These are phyloP conservation scores for Scatophagus argus DNA, from an alignment of 2,113 vertebrate species.

Conservation along the genomic window DNA sequence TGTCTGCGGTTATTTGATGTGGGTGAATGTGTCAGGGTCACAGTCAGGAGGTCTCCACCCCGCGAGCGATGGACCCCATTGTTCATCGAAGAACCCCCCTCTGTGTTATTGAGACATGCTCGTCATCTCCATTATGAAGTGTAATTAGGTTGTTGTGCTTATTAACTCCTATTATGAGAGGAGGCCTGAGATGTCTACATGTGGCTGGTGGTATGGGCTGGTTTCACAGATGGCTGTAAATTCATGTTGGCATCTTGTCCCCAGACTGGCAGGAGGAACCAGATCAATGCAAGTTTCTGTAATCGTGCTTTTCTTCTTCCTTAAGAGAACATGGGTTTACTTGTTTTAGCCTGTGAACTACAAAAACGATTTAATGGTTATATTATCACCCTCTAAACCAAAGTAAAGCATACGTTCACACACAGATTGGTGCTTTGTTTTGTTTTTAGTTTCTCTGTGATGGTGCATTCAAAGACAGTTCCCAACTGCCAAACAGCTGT, in stretches of 20 bases:
- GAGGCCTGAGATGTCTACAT: constrained; percentile 62
- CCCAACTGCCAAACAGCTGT: no score
- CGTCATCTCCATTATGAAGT: constrained; percentile 72
- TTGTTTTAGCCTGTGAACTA: background rate
- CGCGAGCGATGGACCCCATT: constrained; percentile 63
- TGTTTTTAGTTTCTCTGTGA: background rate
- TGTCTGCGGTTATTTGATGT: constrained; percentile 69
- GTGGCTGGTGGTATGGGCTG: constrained; percentile 47
- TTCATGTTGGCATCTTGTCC: constrained; percentile 28
- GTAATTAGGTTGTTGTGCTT: constrained; percentile 80
- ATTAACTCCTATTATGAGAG: constrained; percentile 77
- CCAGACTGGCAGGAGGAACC: constrained; percentile 7
- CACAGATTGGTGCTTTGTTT: background rate
- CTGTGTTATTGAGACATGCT: constrained; percentile 76
- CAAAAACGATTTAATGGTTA: background rate
- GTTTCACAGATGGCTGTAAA: constrained; percentile 42
- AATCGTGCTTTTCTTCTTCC: background rate
- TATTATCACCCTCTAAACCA: background rate
- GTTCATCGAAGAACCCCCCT: constrained; percentile 68
- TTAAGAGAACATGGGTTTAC: background rate
- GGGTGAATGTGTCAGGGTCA: constrained; percentile 73
- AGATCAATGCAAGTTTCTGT: constrained; percentile 2
- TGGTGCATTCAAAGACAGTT: background rate
- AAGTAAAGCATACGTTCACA: background rate
- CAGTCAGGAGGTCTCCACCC: constrained; percentile 73